A percentile compares a stretch with the other conserved stretches of the same genome.
Conservation (phyloP, 2,113 vertebrate genomes). For the Mus spicilegus region DNA sequence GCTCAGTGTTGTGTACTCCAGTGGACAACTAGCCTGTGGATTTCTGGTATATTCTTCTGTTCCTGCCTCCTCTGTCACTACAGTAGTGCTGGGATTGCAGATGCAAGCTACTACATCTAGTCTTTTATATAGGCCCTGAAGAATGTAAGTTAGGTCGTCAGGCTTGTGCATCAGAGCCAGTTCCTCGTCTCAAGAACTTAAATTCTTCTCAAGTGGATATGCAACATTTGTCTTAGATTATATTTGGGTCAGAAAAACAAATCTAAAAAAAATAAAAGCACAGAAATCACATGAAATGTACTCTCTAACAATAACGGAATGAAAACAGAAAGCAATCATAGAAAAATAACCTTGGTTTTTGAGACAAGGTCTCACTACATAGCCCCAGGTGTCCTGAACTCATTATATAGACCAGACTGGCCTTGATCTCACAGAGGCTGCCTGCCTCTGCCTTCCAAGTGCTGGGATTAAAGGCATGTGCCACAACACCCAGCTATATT, state of each 20-base stretch:
- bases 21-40: not conserved
- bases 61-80: not conserved
- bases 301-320: conserved; percentile 1
- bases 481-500: not conserved
- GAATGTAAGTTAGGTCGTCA: not conserved
- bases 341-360: conserved; percentile 20
- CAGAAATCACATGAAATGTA: conserved; percentile 2
- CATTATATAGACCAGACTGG: not conserved
- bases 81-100: not conserved
- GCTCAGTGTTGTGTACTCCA: not conserved
- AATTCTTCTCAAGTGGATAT: conserved; percentile 7
- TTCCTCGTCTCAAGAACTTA: not conserved
- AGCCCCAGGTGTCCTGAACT: not conserved
- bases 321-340: conserved; percentile 13
- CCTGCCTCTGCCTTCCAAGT: not conserved
- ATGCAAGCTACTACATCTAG: not conserved
- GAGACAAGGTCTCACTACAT: not conserved
- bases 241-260: conserved; percentile 2
- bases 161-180: not conserved
- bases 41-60: not conserved
- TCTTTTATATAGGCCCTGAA: not conserved
- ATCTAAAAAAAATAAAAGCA: conserved; percentile 1
- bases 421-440: not conserved
- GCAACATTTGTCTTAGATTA: not conserved
- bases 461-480: not conserved